phyloP scores from a whole-genome alignment of 2,113 vertebrate species.

The Speoplatyrhinus poulsoni region DNA sequence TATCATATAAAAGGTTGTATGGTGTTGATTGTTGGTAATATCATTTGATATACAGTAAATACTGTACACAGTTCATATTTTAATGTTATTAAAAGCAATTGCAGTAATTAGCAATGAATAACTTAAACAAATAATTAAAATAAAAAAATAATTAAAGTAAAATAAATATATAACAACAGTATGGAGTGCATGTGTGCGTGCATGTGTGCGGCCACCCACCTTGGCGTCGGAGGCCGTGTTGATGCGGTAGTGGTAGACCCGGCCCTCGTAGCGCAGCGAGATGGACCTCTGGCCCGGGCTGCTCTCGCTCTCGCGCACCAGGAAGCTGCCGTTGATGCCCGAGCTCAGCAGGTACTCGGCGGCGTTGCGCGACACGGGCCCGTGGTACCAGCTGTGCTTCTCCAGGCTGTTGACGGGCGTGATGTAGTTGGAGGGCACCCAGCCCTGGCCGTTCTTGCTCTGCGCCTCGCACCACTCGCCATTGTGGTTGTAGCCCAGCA shows the following conservation, averaged over 20 bases:
- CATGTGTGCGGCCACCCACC: conserved; percentile 67
- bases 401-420: conserved; percentile 98
- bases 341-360: conserved; percentile 98
- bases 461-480: conserved; percentile 98
- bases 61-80: no score
- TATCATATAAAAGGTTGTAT: no score
- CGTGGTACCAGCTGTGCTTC: conserved; percentile 99
- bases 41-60: no score
- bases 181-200: not conserved
- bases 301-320: conserved; percentile 98
- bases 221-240: conserved; percentile 96
- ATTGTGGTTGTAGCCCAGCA: conserved; percentile 98
- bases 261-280: conserved; percentile 95
- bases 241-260: conserved; percentile 98
- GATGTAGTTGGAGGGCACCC: conserved; percentile 99
- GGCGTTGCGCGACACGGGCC: conserved; percentile 94
- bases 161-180: no score
- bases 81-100: no score
- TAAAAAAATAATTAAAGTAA: no score
- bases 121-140: no score
- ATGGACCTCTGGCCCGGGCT: conserved; percentile 97
- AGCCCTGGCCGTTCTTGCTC: conserved; percentile 97
- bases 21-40: no score
- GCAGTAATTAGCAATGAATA: no score
- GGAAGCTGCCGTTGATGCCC: conserved; percentile 96